Percentiles rank a stretch among this genome's conserved stretches.
Evolutionary conservation across 2,797 vertebrate species (phyloP).

Genomic region (Cyprinodon diabolis): DNA sequence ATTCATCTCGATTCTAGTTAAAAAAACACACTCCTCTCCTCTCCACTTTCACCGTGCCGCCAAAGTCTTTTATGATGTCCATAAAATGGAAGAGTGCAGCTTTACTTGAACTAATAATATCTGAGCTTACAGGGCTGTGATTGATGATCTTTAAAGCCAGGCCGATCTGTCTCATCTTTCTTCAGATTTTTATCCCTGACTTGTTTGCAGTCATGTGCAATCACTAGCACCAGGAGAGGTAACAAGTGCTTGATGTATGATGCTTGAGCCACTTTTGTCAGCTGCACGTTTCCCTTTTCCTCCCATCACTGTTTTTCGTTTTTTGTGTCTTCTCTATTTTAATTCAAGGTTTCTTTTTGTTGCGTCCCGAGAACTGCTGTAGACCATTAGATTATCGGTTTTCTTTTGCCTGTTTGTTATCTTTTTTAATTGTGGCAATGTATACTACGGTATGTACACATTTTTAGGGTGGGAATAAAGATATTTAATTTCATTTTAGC

Average conservation of each 20-base stretch:
- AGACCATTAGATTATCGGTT: constrained; percentile 70
- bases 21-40: constrained; percentile 76
- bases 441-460: constrained; percentile 64
- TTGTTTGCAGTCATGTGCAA: constrained; percentile 94
- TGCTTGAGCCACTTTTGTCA: constrained; percentile 91
- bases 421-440: constrained; percentile 79
- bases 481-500: constrained; percentile 62
- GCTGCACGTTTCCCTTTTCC: constrained; percentile 78
- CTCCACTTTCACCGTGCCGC: constrained; percentile 60
- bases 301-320: constrained; percentile 48
- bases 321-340: constrained; percentile 66
- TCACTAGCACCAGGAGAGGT: constrained; percentile 89
- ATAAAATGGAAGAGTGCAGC: constrained; percentile 92
- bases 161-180: constrained; percentile 94
- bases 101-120: constrained; percentile 94
- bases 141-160: constrained; percentile 93
- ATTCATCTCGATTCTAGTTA: constrained; percentile 77
- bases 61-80: constrained; percentile 87
- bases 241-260: constrained; percentile 97
- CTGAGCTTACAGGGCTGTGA: constrained; percentile 86
- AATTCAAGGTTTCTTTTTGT: constrained; percentile 71
- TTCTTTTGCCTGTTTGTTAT: constrained; percentile 28
- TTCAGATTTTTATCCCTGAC: constrained; percentile 95
- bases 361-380: constrained; percentile 76
- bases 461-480: constrained; percentile 78